These are phyloP conservation scores for Myxocyprinus asiaticus DNA, from an alignment of 2,113 vertebrate species.

Conservation along the genomic window DNA sequence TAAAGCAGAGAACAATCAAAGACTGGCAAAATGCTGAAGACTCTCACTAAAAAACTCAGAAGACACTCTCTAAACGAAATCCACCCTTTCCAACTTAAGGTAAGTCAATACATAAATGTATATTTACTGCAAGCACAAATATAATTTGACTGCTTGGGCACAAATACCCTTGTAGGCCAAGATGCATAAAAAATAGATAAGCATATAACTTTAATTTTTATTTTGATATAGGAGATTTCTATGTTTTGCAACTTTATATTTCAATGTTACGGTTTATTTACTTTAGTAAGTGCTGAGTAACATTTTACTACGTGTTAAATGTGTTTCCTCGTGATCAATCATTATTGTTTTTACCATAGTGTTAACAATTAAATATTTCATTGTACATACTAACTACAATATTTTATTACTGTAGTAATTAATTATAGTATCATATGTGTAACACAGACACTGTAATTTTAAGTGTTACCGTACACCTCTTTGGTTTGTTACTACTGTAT, in stretches of 20 bases:
- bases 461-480: neutral
- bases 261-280: neutral
- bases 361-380: neutral
- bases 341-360: no score
- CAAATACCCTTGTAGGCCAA: neutral
- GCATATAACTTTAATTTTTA: neutral
- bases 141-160: neutral
- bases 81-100: constrained; percentile 89
- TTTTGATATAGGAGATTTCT: neutral
- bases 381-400: neutral
- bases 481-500: neutral
- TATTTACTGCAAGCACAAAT: neutral
- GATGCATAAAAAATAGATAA: neutral
- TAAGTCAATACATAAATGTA: constrained; percentile 62
- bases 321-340: no score
- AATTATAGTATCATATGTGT: neutral
- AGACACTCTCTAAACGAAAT: constrained; percentile 88
- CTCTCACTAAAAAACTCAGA: constrained; percentile 87
- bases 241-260: neutral
- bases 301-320: neutral
- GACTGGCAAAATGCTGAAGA: constrained; percentile 79
- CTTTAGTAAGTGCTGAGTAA: neutral
- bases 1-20: constrained; percentile 8
- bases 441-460: neutral
- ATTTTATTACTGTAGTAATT: neutral